Conservation (phyloP, 2,888 invertebrate species). For the Cephus sareptanus region DNA sequence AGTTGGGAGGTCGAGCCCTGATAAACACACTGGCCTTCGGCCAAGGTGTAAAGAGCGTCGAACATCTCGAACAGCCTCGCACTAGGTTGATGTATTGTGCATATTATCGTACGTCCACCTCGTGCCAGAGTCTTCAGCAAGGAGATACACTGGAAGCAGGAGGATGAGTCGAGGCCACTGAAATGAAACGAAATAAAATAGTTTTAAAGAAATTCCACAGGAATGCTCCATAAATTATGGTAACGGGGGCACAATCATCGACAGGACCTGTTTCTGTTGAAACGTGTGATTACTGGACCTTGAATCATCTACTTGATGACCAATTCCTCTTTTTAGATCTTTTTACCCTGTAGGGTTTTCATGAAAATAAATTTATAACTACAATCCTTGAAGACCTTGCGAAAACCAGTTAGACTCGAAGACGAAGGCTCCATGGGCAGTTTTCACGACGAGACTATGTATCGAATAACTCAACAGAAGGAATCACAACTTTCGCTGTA, state of each 20-base stretch:
- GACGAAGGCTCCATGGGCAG: too few relatives aligned
- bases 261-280: too few relatives aligned
- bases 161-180: conserved; percentile 94
- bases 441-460: too few relatives aligned
- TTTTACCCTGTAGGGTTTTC: conserved; percentile 4
- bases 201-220: background rate
- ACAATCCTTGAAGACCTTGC: too few relatives aligned
- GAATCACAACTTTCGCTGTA: too few relatives aligned
- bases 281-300: too few relatives aligned
- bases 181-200: conserved; percentile 32
- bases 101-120: conserved; percentile 93
- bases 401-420: too few relatives aligned
- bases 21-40: conserved; percentile 95
- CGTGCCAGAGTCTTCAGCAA: conserved; percentile 88
- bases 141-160: conserved; percentile 94
- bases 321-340: background rate
- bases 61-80: conserved; percentile 97
- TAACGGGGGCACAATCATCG: background rate
- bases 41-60: conserved; percentile 92
- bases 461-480: too few relatives aligned
- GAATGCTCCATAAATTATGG: background rate
- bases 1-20: conserved; percentile 88
- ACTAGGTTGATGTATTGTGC: conserved; percentile 97
- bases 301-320: too few relatives aligned
- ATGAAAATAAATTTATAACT: too few relatives aligned